Conservation (phyloP, 2,113 vertebrate genomes). For the Pachycephala philippinensis region DNA sequence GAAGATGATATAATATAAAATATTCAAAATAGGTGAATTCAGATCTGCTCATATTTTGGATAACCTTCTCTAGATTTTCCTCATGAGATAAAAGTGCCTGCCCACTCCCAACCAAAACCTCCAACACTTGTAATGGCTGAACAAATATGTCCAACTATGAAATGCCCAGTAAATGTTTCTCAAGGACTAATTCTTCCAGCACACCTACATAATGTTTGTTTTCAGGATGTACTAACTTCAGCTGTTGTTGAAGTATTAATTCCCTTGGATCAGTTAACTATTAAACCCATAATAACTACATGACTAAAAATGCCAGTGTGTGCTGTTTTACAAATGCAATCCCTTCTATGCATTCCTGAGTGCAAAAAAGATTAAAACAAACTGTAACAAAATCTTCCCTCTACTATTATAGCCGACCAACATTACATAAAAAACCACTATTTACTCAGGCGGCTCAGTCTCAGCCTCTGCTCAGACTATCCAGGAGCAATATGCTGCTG, state of each 20-base stretch:
- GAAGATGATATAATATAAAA: neutral
- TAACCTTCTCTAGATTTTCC: neutral
- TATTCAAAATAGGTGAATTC: neutral
- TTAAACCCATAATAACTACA: neutral
- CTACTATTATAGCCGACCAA: fast-evolving
- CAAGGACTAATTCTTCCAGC: slow-evolving; percentile 40
- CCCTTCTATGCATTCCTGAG: neutral
- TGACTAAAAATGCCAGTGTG: neutral
- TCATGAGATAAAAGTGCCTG: neutral
- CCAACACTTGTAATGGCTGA: neutral
- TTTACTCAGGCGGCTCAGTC: neutral
- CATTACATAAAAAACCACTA: neutral
- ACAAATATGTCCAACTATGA: neutral
- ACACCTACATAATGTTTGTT: slow-evolving; percentile 20
- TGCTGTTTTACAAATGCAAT: neutral
- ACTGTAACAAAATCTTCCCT: neutral
- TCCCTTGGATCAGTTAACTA: slow-evolving; percentile 1
- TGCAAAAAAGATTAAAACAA: neutral
- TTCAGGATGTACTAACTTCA: neutral
- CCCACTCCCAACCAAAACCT: neutral
- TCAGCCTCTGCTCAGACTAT: neutral
- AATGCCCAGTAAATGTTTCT: slow-evolving; percentile 29
- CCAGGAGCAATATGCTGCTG: neutral
- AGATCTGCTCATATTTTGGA: neutral
- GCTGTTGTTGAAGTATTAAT: slow-evolving; percentile 20